Evolutionary conservation across 1,140 invertebrate species (phyloP), one percentile per base, ranked within the genome.

Genomic region (Leptinotarsa texana): DNA sequence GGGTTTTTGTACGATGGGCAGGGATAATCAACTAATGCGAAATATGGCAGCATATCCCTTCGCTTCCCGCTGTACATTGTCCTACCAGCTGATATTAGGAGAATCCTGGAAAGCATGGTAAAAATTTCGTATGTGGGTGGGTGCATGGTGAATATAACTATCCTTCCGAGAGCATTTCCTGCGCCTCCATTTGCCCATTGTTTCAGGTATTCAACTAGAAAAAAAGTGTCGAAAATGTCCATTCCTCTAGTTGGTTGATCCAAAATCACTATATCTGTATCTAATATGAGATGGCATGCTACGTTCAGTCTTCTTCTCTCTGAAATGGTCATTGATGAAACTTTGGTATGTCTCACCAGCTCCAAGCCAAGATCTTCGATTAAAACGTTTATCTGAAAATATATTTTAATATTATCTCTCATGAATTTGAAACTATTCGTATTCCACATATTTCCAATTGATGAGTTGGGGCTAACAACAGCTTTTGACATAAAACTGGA

Each of bases 141-240:
- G 84, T 97, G 95, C 13, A 98, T 86, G 0, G 96, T 97, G 83
- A 98, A 88, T n/a, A 98, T 91, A 1, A 97, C 94, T 63, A 96
- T 93, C 78, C 95, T 88, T 1, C 89, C 87, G 81, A 87, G 79
- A 77, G 82, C 75, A 75, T 83, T 84, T n/a, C 80, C 83, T 42
- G 78, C 86, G 68, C 93, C 92, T 22, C 93, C 90, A 67, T 90
- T 90, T 1, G 95, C 95, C 96, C 96, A 98, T 83, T 97, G 95
- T 69, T 96, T 90, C 57, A 98, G 86, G 85, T 97, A 98, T 84
- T 98, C 96, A 27, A 98, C 92, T 17, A 98, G 85, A 84, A 98
- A 98, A 86, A 98, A 98, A 0, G 95, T 96, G 82, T 98, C 96
- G 78, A 98, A 98, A 73, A 98, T 97, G 80, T 98, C 96, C 92